These are phyloP conservation scores for Dryocosmus kuriphilus DNA, from an alignment of 2,888 invertebrate species.

Conservation along the genomic window DNA sequence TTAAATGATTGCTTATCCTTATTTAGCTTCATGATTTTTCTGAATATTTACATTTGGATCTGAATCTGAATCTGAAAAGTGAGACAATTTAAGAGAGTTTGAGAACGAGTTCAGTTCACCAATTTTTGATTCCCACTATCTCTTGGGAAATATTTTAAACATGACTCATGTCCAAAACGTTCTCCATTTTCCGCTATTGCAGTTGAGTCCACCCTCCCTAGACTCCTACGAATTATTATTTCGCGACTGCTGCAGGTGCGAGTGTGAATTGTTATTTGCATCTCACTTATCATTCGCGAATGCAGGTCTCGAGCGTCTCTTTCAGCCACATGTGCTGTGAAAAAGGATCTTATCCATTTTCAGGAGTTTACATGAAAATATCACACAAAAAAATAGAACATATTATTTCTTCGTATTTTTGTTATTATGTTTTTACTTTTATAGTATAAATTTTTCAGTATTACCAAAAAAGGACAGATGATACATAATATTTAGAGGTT, in stretches of 20 bases:
- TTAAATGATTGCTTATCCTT: neutral
- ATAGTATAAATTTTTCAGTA: too few species aligned
- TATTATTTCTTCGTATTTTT: too few species aligned
- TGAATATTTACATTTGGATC: neutral
- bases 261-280: slow-evolving; percentile 9
- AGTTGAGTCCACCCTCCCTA: neutral
- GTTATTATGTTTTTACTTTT: too few species aligned
- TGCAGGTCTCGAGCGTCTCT: neutral
- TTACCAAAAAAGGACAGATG: too few species aligned
- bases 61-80: neutral
- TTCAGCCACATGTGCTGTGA: neutral
- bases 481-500: too few species aligned
- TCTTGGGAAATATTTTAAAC: slow-evolving; percentile 28
- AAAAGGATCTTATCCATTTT: neutral
- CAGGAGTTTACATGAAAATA: neutral
- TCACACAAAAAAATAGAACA: neutral
- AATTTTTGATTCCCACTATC: neutral
- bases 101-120: neutral
- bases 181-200: slow-evolving; percentile 17
- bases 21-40: neutral
- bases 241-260: slow-evolving; percentile 12
- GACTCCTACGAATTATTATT: slow-evolving; percentile 15
- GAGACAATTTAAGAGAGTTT: neutral
- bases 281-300: slow-evolving; percentile 12
- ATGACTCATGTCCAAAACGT: slow-evolving; percentile 18